A percentile compares a stretch with the other conserved stretches of the same genome.
phyloP scores from a whole-genome alignment of 2,797 vertebrate genomes.

The Pipistrellus pipistrellus region DNA sequence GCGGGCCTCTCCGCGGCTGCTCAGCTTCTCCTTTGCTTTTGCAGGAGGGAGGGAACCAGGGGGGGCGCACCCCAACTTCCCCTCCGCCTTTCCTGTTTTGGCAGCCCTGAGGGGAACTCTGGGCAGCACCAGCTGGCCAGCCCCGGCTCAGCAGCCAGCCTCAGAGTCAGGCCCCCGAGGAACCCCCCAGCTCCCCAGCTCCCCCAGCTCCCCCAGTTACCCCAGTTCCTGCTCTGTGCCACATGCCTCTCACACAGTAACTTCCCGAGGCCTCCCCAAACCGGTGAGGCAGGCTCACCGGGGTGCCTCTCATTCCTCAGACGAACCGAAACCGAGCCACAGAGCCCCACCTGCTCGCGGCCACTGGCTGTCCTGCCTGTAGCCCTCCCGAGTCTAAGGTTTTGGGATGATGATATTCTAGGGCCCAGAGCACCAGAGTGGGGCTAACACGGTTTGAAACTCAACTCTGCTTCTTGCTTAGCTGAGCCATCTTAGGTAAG shows the following conservation, averaged over 20 bases:
- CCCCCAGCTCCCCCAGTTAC: too few species aligned
- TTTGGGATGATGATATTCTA: not conserved
- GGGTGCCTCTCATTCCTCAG: not conserved
- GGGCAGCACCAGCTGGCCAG: not conserved
- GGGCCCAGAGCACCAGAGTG: rapidly evolving
- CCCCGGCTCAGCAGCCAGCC: not conserved
- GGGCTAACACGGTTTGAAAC: not conserved
- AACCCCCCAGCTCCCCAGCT: too few species aligned
- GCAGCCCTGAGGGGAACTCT: not conserved
- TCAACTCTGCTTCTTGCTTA: not conserved
- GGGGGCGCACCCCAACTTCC: constrained; percentile 24
- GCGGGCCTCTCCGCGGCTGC: not conserved
- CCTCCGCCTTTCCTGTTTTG: constrained; percentile 24
- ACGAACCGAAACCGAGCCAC: rapidly evolving
- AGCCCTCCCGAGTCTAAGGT: not conserved
- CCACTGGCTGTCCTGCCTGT: not conserved
- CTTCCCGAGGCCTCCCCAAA: not conserved
- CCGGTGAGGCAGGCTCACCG: not conserved
- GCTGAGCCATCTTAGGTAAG: not conserved
- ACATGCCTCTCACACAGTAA: rapidly evolving
- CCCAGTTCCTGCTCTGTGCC: not conserved
- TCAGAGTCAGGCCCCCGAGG: not conserved
- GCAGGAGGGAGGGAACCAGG: rapidly evolving
- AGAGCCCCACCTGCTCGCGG: not conserved
- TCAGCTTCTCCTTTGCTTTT: not conserved